Conservation (phyloP, 1,140 invertebrate genomes). For the Berghia stephanieae region DNA sequence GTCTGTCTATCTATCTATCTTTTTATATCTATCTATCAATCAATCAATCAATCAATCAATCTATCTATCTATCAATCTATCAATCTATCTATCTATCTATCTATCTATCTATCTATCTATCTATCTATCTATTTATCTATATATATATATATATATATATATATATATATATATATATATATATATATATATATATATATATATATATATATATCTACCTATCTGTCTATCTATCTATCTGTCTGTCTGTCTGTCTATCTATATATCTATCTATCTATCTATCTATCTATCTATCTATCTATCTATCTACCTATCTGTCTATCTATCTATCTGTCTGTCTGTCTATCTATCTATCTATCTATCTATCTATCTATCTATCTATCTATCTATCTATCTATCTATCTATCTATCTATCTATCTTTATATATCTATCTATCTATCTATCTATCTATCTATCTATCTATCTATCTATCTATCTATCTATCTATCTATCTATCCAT, state of each 20-base stretch:
- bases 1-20: not conserved
- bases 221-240: not conserved
- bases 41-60: not conserved
- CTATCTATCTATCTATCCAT: no score
- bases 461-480: not conserved
- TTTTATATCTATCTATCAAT: not conserved
- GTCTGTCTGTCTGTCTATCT: not conserved
- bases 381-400: not conserved
- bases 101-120: slow-evolving; percentile 9
- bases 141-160: not conserved
- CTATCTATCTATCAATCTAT: not conserved
- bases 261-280: slow-evolving; percentile 1
- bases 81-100: slow-evolving; percentile 7
- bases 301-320: slow-evolving; percentile 1
- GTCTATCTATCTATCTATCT: not conserved
- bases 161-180: not conserved
- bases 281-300: slow-evolving; percentile 27
- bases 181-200: not conserved
- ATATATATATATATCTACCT: not conserved
- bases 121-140: slow-evolving; percentile 25
- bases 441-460: not conserved
- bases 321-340: not conserved
- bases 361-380: not conserved
- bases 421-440: no score
- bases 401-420: not conserved